These are phyloP conservation scores for Anolis carolinensis DNA, from an alignment of 2,113 vertebrate genomes.

Conservation along the genomic window DNA sequence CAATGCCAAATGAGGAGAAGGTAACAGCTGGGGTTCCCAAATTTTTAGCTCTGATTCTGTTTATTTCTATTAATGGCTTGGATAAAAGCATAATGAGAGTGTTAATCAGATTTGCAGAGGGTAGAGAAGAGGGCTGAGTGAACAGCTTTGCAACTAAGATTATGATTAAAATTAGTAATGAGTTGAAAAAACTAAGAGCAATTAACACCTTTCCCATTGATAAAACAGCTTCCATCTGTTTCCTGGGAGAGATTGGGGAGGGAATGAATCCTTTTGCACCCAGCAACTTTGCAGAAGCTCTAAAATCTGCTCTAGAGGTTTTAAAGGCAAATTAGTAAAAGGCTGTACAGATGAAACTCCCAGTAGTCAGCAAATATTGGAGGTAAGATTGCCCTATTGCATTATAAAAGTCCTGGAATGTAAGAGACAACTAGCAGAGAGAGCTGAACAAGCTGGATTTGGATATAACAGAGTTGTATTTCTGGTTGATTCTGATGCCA, in stretches of 20 bases:
- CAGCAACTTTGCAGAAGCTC: not conserved
- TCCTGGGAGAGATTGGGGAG: not conserved
- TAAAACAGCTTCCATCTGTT: not conserved
- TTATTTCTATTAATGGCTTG: constrained; percentile 15
- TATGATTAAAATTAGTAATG: constrained; percentile 14
- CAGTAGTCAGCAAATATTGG: too few species aligned
- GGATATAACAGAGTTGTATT: not conserved
- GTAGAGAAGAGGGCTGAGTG: not conserved
- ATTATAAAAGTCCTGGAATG: not conserved
- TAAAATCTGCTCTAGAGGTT: not conserved
- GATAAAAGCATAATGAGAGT: not conserved
- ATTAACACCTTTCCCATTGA: not conserved
- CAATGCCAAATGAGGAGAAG: not conserved
- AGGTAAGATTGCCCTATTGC: too few species aligned
- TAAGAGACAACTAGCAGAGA: not conserved
- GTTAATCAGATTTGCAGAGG: constrained; percentile 17
- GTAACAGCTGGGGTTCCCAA: not conserved
- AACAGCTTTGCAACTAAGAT: not conserved
- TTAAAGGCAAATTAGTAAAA: too few species aligned
- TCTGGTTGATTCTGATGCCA: not conserved
- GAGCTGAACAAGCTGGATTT: not conserved
- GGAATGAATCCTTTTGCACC: too few species aligned
- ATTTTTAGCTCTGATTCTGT: not conserved
- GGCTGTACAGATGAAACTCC: too few species aligned
- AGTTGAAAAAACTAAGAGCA: not conserved